Conservation (phyloP, 2,888 invertebrate species). For the Heliconius sara region DNA sequence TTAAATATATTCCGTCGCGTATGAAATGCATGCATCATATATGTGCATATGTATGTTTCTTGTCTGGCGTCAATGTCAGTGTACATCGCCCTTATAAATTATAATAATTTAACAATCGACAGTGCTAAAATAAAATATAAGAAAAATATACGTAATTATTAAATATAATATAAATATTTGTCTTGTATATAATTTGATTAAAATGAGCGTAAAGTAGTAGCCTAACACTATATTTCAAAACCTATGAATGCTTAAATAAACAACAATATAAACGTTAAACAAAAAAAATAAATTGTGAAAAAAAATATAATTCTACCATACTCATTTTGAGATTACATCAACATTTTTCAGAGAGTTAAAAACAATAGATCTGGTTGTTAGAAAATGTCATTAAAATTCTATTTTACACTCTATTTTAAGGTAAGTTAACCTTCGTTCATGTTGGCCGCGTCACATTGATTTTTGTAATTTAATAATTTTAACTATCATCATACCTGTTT, state of each 20-base stretch:
- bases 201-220: neutral
- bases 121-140: neutral
- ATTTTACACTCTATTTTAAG: constrained; percentile 38
- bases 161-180: neutral
- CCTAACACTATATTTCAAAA: no score
- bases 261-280: no score
- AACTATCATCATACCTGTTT: constrained; percentile 33
- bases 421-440: constrained; percentile 39
- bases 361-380: neutral
- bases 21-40: neutral
- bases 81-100: neutral
- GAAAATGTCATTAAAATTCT: constrained; percentile 6
- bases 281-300: no score
- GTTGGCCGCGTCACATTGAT: constrained; percentile 39
- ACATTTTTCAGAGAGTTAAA: no score
- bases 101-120: neutral
- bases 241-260: no score
- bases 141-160: neutral
- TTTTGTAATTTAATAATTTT: constrained; percentile 42
- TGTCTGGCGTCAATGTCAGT: neutral
- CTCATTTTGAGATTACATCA: no score
- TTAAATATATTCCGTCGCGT: neutral
- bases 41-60: neutral
- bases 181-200: neutral
- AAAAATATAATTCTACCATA: no score